Base-by-base conservation (phyloP, 2,888 invertebrate species). In the Perithous albicinctus region DNA sequence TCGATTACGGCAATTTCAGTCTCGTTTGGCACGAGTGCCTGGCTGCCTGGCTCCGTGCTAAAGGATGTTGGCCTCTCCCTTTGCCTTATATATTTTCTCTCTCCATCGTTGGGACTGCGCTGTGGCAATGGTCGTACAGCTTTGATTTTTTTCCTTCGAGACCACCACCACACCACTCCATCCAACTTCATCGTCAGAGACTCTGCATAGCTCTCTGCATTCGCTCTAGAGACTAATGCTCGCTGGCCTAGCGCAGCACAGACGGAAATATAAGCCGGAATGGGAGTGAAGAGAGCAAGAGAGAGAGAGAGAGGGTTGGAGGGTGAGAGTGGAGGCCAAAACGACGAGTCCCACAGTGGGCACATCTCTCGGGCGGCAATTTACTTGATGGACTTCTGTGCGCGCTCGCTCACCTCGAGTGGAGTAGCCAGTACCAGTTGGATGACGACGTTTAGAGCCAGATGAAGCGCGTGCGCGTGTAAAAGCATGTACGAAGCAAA, bases 401-500 rank as follows among this genome's bases (percentile, higher is more conserved):
- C 54, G 59, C 29, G 43, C 26, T 41, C 51, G 81, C 86, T 91
- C 86, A 92, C 92, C 91, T 92, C 92, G 83, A 92, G 90, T 83
- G 92, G 92, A 77, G 90, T 89, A 54, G 92, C 91, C 76, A 92
- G 87, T 51, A 92, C 89, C 84, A 95, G 93, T 93, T 97, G 96
- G 83, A 96, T 95, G 84, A 95, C 93, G 84, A 96, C 93, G 93
- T 98, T 98, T 88, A 97, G 94, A 23, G 95, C 94, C 80, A 98
- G 93, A 92, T 98, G 98, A 63, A 95, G 94, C 88, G 94, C 94
- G 92, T 95, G 96, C 73, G 96, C 96, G 93, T 98, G 98, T 75
- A 97, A 93, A 86, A 96, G 94, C 94, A 96, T 96, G 92, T 98
- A 98, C 54, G 96, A 95, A 76, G 96, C 90, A 89, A 96, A 95